phyloP scores from a whole-genome alignment of 1,140 invertebrate species.

The Pectinophora gossypiella region DNA sequence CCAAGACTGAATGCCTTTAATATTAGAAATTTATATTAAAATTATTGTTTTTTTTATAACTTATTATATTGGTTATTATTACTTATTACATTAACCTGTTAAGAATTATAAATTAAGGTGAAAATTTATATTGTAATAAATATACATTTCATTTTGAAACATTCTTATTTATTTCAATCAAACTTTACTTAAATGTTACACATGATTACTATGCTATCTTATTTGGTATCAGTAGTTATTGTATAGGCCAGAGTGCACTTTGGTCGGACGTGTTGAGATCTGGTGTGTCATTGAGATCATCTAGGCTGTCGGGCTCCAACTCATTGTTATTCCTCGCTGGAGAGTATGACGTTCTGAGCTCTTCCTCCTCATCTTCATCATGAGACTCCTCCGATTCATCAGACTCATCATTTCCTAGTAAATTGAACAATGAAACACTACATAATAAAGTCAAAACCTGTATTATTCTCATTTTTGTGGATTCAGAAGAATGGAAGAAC shows the following conservation, averaged over 20 bases:
- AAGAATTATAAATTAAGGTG: too few relatives aligned
- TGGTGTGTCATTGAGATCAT: conserved; percentile 47
- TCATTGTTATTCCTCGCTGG: conserved; percentile 65
- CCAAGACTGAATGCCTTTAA: too few relatives aligned
- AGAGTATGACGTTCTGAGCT: conserved; percentile 76
- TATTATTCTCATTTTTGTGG: too few relatives aligned
- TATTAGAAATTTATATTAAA: too few relatives aligned
- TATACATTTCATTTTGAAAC: conserved; percentile 4
- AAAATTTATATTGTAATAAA: conserved; percentile 12
- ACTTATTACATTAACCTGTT: too few relatives aligned
- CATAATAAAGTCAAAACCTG: too few relatives aligned
- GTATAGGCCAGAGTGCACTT: conserved; percentile 48
- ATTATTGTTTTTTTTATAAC: too few relatives aligned
- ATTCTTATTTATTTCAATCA: too few relatives aligned
- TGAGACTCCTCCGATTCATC: conserved; percentile 82
- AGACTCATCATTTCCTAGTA: conserved; percentile 81
- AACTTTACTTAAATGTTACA: too few relatives aligned
- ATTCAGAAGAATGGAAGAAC: too few relatives aligned
- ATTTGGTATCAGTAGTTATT: conserved; percentile 28
- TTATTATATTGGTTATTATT: too few relatives aligned
- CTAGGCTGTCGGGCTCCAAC: conserved; percentile 49
- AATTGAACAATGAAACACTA: too few relatives aligned
- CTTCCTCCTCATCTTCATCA: conserved; percentile 82
- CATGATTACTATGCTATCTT: conserved; percentile 8
- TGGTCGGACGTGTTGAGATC: conserved; percentile 53